Conservation (phyloP, 1,140 invertebrate genomes). For the Radopholus similis region DNA sequence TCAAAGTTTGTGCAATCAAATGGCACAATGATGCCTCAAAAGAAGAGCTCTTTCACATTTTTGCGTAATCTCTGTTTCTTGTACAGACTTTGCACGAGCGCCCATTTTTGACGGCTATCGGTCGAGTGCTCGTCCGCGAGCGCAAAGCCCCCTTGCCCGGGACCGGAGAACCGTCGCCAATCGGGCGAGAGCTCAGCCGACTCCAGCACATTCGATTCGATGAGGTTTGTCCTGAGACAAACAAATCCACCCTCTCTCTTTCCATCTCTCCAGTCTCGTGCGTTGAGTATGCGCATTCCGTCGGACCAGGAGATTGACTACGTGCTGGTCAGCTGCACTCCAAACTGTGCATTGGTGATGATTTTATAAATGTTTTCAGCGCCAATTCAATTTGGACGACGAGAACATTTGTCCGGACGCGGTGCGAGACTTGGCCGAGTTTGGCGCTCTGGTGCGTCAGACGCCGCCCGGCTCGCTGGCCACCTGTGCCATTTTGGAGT, state of each 20-base stretch:
- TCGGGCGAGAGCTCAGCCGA: conserved; percentile 33
- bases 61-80: conserved; percentile 1
- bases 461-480: not conserved
- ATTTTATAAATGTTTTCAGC: not conserved
- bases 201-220: conserved; percentile 43
- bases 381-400: not conserved
- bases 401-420: not conserved
- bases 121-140: conserved; percentile 4
- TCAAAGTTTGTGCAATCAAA: no score
- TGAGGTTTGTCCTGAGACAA: conserved; percentile 7
- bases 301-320: conserved; percentile 37
- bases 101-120: conserved; percentile 43
- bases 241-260: not conserved
- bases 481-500: not conserved
- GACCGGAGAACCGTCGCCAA: conserved; percentile 10
- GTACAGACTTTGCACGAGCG: conserved; percentile 35
- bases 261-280: conserved; percentile 11
- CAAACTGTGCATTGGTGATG: not conserved
- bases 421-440: not conserved
- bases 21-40: no score
- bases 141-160: no score
- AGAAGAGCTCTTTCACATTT: no score
- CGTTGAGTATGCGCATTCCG: conserved; percentile 23
- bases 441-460: not conserved
- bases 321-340: conserved; percentile 17